A percentile compares a stretch with the other conserved stretches of the same genome.
Evolutionary conservation across 2,797 vertebrate species (phyloP).

Genomic region (Ctenopoma kingsleyae): DNA sequence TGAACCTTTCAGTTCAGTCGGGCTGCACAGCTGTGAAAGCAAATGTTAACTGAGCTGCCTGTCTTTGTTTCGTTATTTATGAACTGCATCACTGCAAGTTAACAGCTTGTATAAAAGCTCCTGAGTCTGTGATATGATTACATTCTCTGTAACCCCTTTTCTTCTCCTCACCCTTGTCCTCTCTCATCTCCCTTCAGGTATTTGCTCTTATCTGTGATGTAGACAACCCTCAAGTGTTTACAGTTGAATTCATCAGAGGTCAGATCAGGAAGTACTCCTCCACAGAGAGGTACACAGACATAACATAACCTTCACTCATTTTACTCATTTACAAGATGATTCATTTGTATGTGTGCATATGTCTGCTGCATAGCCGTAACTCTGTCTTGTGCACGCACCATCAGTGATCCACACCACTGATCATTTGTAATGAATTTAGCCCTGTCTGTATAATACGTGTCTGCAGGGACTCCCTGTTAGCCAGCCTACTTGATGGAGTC

Average conservation of each 20-base stretch:
- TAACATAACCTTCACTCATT: background rate
- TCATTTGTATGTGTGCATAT: background rate
- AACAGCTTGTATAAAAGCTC: conserved; percentile 15
- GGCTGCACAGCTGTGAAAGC: conserved; percentile 1
- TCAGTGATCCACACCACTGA: background rate
- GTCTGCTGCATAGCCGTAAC: background rate
- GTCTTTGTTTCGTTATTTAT: conserved; percentile 40
- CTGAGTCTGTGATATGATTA: conserved; percentile 15
- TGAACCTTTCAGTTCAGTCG: background rate
- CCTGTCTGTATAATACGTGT: conserved; percentile 19
- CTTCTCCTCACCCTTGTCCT: background rate
- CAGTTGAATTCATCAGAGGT: conserved; percentile 97
- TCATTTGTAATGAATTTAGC: conserved; percentile 10
- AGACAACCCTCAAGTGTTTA: conserved; percentile 98
- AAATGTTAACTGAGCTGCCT: background rate
- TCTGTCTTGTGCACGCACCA: conserved; percentile 2
- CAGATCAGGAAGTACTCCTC: conserved; percentile 96
- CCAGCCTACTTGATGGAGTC: conserved; percentile 96
- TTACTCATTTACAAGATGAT: background rate
- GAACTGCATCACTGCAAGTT: conserved; percentile 13
- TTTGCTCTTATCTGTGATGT: conserved; percentile 96
- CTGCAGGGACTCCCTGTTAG: conserved; percentile 94
- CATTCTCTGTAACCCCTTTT: background rate
- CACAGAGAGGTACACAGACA: conserved; percentile 90
- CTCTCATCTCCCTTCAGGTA: conserved; percentile 82